A percentile compares a stretch with the other conserved stretches of the same genome.
Conservation (phyloP, 2,797 vertebrate genomes). For the Anabacerthia variegaticeps region DNA sequence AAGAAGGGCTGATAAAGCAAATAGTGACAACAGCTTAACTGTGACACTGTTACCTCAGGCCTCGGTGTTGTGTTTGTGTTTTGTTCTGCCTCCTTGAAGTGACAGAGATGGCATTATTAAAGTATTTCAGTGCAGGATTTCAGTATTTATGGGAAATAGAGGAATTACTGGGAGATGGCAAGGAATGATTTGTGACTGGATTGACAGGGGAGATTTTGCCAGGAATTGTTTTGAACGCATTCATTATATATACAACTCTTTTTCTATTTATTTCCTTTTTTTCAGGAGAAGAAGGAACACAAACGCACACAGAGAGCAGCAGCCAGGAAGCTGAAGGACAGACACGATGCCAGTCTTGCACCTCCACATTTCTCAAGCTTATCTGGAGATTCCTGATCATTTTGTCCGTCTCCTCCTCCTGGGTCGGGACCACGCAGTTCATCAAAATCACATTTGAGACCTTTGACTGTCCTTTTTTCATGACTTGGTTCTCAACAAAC, state of each 20-base stretch:
- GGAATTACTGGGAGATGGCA: not conserved
- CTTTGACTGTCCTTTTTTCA: slow-evolving; percentile 98
- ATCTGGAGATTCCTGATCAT: slow-evolving; percentile 93
- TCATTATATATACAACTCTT: not conserved
- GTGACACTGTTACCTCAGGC: not conserved
- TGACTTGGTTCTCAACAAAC: slow-evolving; percentile 99
- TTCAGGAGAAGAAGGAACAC: slow-evolving; percentile 90
- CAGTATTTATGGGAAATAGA: not conserved
- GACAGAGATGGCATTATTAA: not conserved
- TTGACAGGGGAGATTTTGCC: not conserved
- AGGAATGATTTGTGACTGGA: not conserved
- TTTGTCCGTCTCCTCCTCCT: slow-evolving; percentile 93
- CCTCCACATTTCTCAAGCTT: slow-evolving; percentile 85
- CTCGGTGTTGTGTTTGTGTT: not conserved
- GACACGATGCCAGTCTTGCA: slow-evolving; percentile 86
- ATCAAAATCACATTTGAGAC: slow-evolving; percentile 97
- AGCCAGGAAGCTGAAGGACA: slow-evolving; percentile 84
- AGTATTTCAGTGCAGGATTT: not conserved
- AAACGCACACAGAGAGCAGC: slow-evolving; percentile 85
- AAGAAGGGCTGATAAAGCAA: not conserved
- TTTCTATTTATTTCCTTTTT: not conserved
- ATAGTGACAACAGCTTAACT: not conserved
- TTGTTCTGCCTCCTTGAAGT: not conserved
- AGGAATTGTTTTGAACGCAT: not conserved
- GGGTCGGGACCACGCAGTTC: slow-evolving; percentile 97